Base-by-base conservation (phyloP, 1,140 invertebrate genomes). In the Trichogramma pretiosum region DNA sequence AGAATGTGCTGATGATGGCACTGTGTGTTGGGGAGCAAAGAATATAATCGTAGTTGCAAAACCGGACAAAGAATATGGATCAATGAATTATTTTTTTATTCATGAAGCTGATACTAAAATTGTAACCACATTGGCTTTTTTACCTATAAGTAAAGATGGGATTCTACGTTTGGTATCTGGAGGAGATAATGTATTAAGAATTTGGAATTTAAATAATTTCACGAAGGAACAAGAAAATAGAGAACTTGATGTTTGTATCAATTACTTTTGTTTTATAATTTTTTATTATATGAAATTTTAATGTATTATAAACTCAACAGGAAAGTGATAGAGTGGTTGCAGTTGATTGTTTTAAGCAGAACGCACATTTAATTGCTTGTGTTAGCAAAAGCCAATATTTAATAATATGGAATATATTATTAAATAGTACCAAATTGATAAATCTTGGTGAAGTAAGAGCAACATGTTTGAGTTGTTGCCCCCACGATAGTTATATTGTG, bases 1-100 rank as follows among this genome's bases (percentile, higher is more conserved):
- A 36, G 70, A 73, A 30, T 79, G 78, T 57, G 75, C 77, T 30
- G 67, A 59, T 18, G 76, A 81, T 60, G 80, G 80, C 33, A 79
- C 78, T 42, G 49, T 84, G 11, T 74, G 81, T 37, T 87, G 83
- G 67, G 84, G 82, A 13, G 61, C 78, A 2, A 70, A 63, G 57
- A 72, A 69, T 64, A 67, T 60, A 56, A 73, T 77, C 38, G 68
- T 77, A 8, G 58, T 81, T 24, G 69, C 74, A 16, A 68, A 70
- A 36, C 58, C 55, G 13, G 52, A 53, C 19, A 18, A 58, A n/a
- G 42, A 63, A 23, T 40, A 46, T 7, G 56, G 64, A 45, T 61
- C 53, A 42, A 64, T 56, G 49, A 59, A 58, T 22, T 76, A 57
- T 58, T 72, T 53, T 18, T 56, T 56, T 39, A 66, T 66, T 63